Evolutionary conservation across 1,140 invertebrate genomes (phyloP), one percentile per base, ranked within the genome.

Genomic region (Drosophila navojoa): DNA sequence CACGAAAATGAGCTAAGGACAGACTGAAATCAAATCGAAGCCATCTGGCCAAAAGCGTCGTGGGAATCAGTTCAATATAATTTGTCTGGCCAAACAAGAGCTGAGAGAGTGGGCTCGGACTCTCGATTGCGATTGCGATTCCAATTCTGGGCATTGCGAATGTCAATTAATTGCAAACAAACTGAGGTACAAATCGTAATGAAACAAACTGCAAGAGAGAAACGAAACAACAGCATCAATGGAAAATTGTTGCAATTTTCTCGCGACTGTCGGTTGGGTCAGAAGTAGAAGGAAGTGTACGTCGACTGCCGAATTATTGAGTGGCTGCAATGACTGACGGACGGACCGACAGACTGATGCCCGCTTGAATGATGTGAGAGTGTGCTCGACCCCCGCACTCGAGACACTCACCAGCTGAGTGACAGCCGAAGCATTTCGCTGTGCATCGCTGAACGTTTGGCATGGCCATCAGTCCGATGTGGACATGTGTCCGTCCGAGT

Each of bases 31-130:
- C 85, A 84, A 90, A 89, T 89, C 80, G 84, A 90, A 84, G 70
- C 84, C 84, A 89, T 84, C 84, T 89, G 84, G 84, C 73, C 69
- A 76, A 77, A 58, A 67, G 70, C 71, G 81, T 89, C 84, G 84
- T 89, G 84, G 84, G 84, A 89, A 89, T 89, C 84, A 89, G 84
- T 89, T 89, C 84, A 89, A 89, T 89, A 89, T 87, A 90, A 89
- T 89, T 89, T 89, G 77, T 70, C 58, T 79, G 72, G 68, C 45
- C 79, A 80, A 77, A 81, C 62, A 77, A 71, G 60, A 72, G 57
- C 75, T 9, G 32, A 32, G 32, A 32, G 32, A 32, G 32, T 32
- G 32, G 66, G 70, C 62, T 61, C 67, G 35, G 62, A 29, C 3
- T 75, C 45, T 59, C 61, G 45, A 76, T 71, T 60, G 52, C 79